phyloP scores from a whole-genome alignment of 2,888 invertebrate genomes.

The Merodon equestris region DNA sequence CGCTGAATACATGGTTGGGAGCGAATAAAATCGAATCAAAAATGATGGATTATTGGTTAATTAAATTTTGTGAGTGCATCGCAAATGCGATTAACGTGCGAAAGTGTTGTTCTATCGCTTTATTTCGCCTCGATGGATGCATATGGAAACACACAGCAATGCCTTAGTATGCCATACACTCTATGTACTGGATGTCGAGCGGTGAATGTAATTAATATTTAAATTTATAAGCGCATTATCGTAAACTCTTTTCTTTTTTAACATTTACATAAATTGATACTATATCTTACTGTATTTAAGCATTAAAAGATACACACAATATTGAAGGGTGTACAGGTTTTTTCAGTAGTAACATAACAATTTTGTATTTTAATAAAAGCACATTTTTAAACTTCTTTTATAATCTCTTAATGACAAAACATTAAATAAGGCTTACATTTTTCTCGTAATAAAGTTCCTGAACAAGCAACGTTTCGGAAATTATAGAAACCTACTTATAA shows the following conservation, averaged over 20 bases:
- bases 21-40: conserved; percentile 19
- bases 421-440: no score
- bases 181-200: not conserved
- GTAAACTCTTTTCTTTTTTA: conserved; percentile 39
- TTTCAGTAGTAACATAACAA: no score
- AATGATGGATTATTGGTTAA: conserved; percentile 46
- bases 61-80: conserved; percentile 32
- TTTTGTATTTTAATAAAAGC: no score
- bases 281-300: conserved; percentile 24
- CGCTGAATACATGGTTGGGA: not conserved
- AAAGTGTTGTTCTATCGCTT: conserved; percentile 50
- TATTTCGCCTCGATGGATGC: conserved; percentile 5
- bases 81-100: conserved; percentile 38
- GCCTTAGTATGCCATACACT: not conserved
- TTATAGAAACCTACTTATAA: no score
- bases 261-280: conserved; percentile 12
- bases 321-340: no score
- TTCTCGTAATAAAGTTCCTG: no score
- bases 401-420: no score
- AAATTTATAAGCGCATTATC: conserved; percentile 55
- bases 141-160: no score
- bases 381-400: no score
- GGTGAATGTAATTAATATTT: conserved; percentile 51
- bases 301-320: conserved; percentile 27
- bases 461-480: no score